These are phyloP conservation scores for Eucidaris tribuloides DNA, from an alignment of 35 echinoderm and acorn worm species.

Conservation along the genomic window DNA sequence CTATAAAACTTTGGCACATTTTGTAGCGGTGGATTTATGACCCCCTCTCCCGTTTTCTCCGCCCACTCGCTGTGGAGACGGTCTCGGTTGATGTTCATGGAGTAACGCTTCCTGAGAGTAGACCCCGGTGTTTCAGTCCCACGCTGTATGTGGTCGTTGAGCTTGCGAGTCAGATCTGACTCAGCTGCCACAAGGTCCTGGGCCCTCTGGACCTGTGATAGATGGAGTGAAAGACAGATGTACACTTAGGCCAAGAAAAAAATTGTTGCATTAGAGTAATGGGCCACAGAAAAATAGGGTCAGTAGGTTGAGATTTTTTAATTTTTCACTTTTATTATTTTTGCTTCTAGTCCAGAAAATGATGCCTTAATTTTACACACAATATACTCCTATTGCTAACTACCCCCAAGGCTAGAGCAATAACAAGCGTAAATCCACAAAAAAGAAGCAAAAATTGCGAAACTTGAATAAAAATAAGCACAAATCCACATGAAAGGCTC, in stretches of 20 bases:
- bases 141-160: conserved; percentile 50
- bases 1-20: neutral
- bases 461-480: no score
- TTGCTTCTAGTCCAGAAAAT: neutral
- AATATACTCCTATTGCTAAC: no score
- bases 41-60: conserved; percentile 18
- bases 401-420: no score
- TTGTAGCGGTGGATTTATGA: conserved; percentile 32
- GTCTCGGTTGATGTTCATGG: conserved; percentile 32
- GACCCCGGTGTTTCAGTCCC: conserved; percentile 39
- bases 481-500: no score
- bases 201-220: conserved; percentile 84
- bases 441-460: no score
- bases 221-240: neutral
- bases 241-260: no score
- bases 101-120: conserved; percentile 5
- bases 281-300: no score
- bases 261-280: no score
- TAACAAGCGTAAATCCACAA: neutral
- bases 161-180: conserved; percentile 68
- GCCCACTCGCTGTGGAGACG: conserved; percentile 26
- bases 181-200: conserved; percentile 75
- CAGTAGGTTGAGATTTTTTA: neutral
- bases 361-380: neutral
- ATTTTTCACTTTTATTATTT: neutral